These are phyloP conservation scores for Tolmerus cingulatus DNA, from an alignment of 2,888 invertebrate genomes.

Conservation along the genomic window DNA sequence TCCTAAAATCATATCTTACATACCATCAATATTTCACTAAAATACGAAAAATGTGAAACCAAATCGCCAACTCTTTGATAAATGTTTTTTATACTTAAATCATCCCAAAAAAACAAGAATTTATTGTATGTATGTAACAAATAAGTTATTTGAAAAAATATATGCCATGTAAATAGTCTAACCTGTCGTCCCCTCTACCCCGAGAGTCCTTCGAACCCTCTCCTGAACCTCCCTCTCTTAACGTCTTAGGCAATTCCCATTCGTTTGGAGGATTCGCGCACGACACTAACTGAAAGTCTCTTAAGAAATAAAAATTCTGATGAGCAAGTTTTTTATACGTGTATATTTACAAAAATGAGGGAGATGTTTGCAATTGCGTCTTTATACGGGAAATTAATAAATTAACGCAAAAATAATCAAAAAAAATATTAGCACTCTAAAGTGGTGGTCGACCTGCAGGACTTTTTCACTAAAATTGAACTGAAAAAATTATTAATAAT, in stretches of 20 bases:
- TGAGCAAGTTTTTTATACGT: constrained; percentile 12
- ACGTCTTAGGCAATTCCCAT: neutral
- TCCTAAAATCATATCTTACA: neutral
- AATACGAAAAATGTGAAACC: neutral
- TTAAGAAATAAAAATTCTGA: neutral
- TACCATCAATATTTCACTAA: neutral
- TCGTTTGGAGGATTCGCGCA: neutral
- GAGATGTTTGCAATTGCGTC: neutral
- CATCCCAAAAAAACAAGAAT: neutral
- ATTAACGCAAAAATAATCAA: neutral
- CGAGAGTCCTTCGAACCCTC: neutral
- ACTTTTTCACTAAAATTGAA: neutral
- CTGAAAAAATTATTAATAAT: neutral
- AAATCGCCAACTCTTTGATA: neutral
- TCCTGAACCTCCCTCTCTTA: neutral
- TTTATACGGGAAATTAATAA: neutral
- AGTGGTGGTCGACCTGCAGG: neutral
- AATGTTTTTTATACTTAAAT: neutral
- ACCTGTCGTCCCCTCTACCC: neutral
- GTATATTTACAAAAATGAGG: constrained; percentile 5
- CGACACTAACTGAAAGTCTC: neutral
- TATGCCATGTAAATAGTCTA: constrained; percentile 12
- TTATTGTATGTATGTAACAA: constrained; percentile 7
- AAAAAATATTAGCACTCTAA: neutral
- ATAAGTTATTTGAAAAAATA: neutral